phyloP scores from a whole-genome alignment of 2,797 vertebrate genomes.

The Gadopsis bispinosus region DNA sequence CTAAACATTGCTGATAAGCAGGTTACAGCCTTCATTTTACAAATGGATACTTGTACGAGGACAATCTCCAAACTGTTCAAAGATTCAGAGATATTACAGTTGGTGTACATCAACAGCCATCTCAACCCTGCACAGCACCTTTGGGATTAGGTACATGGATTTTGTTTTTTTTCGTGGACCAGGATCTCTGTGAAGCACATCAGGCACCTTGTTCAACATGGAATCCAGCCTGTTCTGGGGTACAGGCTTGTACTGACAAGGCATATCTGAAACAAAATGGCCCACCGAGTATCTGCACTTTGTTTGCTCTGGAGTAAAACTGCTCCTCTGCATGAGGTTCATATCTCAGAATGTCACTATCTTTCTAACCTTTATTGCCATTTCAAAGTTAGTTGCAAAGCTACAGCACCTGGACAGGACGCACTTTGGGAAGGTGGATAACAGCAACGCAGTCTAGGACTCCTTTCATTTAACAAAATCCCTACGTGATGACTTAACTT shows the following conservation, averaged over 20 bases:
- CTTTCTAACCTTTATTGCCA: no score
- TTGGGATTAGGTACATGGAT: neutral
- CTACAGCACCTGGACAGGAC: no score
- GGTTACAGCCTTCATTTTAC: constrained; percentile 12
- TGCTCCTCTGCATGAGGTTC: neutral
- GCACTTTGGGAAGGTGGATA: neutral
- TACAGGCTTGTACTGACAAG: neutral
- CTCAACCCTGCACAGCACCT: neutral
- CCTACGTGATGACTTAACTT: neutral
- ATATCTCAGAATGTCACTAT: neutral
- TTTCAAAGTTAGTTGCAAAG: no score
- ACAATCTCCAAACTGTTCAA: neutral
- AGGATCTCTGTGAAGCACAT: neutral
- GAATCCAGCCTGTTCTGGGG: neutral
- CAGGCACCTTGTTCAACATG: constrained; percentile 1
- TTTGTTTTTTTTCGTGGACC: neutral
- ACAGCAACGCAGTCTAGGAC: neutral
- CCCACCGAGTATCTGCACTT: neutral
- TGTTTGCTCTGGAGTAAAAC: neutral
- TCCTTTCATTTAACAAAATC: neutral
- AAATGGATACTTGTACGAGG: neutral
- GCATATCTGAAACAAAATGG: neutral
- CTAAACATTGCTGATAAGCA: constrained; percentile 6
- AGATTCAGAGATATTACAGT: neutral
- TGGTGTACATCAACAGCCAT: neutral